Percentiles rank a stretch among this genome's conserved stretches.
phyloP scores from a whole-genome alignment of 2,113 vertebrate genomes.

The Zosterops pallidus region DNA sequence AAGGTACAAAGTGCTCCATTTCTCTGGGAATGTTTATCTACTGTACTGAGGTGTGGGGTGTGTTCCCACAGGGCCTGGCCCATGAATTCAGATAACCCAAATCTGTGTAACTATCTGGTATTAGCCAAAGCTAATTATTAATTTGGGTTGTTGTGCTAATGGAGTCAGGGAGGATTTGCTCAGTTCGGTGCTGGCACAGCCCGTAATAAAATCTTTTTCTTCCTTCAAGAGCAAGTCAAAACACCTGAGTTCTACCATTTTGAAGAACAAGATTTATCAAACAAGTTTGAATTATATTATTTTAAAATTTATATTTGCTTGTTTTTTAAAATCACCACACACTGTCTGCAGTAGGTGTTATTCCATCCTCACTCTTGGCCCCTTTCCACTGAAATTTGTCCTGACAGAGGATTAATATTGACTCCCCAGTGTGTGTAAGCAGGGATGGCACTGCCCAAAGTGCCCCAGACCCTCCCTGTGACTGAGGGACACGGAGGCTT shows the following conservation, averaged over 20 bases:
- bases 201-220: not conserved
- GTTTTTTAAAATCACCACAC: accelerated
- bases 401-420: not conserved
- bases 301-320: not conserved
- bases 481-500: not conserved
- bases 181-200: not conserved
- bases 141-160: not conserved
- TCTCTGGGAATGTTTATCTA: not conserved
- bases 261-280: not conserved
- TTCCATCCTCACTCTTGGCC: not conserved
- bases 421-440: not conserved
- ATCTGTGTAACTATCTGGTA: not conserved
- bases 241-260: not conserved
- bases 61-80: not conserved
- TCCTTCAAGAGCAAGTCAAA: not conserved
- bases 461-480: not conserved
- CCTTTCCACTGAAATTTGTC: not conserved
- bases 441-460: not conserved
- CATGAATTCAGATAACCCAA: not conserved
- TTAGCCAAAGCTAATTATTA: not conserved
- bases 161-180: not conserved
- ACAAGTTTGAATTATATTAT: not conserved
- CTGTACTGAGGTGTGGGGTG: not conserved
- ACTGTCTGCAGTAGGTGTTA: not conserved
- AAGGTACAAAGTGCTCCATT: not conserved